Evolutionary conservation across 2,113 vertebrate genomes (phyloP).

Genomic region (Tetrax tetrax): DNA sequence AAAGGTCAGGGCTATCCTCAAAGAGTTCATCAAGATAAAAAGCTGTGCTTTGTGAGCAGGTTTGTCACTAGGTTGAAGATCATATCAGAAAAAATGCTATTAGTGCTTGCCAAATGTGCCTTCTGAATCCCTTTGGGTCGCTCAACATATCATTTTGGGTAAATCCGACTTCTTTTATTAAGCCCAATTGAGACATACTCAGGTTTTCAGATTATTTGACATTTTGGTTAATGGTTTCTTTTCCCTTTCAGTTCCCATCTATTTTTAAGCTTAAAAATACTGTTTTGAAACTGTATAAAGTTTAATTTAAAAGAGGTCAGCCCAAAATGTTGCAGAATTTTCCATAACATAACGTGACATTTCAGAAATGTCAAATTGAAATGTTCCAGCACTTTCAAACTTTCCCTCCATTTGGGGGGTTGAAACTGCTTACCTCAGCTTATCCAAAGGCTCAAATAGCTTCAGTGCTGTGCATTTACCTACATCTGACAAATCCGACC

Average conservation of each 20-base stretch:
- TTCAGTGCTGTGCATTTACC: background rate
- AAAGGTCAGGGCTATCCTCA: background rate
- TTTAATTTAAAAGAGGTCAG: background rate
- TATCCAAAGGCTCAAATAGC: background rate
- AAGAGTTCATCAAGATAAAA: background rate
- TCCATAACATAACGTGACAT: background rate
- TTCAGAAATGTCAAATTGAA: background rate
- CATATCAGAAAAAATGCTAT: background rate
- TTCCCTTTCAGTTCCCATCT: background rate
- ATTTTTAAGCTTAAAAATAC: background rate
- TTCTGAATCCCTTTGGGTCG: background rate
- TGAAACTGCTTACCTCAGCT: background rate
- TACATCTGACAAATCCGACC: background rate
- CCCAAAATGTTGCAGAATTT: background rate
- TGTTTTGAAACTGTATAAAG: background rate
- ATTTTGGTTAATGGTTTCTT: constrained; percentile 1
- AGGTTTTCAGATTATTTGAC: constrained; percentile 9
- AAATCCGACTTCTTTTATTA: background rate
- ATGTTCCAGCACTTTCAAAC: background rate
- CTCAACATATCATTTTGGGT: background rate
- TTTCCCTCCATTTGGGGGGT: background rate
- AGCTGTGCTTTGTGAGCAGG: background rate
- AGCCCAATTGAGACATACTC: background rate
- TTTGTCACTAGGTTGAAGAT: background rate
- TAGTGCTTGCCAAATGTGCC: background rate